Percentiles rank a stretch among this genome's conserved stretches.
Conservation (phyloP, 1,140 invertebrate species). For the Oreohelix idahoensis region DNA sequence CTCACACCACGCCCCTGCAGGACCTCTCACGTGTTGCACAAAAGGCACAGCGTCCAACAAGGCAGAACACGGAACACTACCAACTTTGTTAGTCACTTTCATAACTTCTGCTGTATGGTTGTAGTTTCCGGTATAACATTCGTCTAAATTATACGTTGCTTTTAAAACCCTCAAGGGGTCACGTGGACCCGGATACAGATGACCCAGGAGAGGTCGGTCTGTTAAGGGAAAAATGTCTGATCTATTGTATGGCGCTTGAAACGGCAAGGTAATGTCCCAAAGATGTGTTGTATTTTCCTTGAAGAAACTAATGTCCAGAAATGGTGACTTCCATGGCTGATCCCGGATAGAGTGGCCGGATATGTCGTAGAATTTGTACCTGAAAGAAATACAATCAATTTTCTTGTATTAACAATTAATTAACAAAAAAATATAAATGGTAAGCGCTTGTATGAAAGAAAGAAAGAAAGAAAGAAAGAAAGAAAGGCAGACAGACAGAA, state of each 20-base stretch:
- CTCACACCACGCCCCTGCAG: slow-evolving; percentile 30
- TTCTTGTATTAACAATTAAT: too few species aligned
- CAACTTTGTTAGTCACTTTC: background rate
- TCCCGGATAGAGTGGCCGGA: slow-evolving; percentile 23
- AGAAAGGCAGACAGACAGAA: too few species aligned
- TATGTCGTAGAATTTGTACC: slow-evolving; percentile 52
- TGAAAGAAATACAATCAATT: too few species aligned
- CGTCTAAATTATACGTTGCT: slow-evolving; percentile 33
- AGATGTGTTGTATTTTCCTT: slow-evolving; percentile 51
- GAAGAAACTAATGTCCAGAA: slow-evolving; percentile 56
- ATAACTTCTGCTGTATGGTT: slow-evolving; percentile 38
- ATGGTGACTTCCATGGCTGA: slow-evolving; percentile 45
- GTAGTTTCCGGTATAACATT: slow-evolving; percentile 42
- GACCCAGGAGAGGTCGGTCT: slow-evolving; percentile 41
- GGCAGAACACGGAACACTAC: slow-evolving; percentile 1
- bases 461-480: too few species aligned
- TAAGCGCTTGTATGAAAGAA: too few species aligned
- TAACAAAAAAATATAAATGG: too few species aligned
- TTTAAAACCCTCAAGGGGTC: slow-evolving; percentile 32
- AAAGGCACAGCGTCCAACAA: slow-evolving; percentile 21
- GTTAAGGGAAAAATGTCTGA: slow-evolving; percentile 45
- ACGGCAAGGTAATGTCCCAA: slow-evolving; percentile 45
- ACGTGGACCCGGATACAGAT: slow-evolving; percentile 43
- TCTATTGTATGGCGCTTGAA: slow-evolving; percentile 29
- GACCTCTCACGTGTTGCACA: slow-evolving; percentile 14